Evolutionary conservation across 2,113 vertebrate species (phyloP).

Genomic region (Abramis brama): DNA sequence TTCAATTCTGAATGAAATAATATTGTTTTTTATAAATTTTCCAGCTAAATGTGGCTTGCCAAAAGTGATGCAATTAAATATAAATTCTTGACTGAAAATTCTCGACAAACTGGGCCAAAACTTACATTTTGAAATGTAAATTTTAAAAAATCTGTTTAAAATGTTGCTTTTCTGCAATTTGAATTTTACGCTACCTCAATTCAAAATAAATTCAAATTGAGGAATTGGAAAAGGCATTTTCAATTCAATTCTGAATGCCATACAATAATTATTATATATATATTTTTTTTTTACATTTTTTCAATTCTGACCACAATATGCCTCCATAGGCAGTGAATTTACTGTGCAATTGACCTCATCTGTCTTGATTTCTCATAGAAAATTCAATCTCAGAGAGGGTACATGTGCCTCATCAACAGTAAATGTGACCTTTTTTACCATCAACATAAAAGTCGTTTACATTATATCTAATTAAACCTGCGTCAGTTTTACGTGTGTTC

Average conservation of each 20-base stretch:
- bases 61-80: background rate
- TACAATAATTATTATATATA: too few relatives aligned
- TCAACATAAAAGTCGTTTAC: background rate
- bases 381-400: too few relatives aligned
- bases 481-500: background rate
- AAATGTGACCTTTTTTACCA: background rate
- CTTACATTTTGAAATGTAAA: background rate
- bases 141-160: background rate
- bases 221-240: background rate
- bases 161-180: background rate
- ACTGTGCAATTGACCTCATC: too few relatives aligned
- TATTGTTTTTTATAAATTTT: background rate
- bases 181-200: background rate
- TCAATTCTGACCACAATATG: background rate
- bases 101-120: background rate
- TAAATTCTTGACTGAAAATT: background rate
- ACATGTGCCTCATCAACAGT: background rate
- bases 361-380: too few relatives aligned
- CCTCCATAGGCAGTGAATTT: background rate
- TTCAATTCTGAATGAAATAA: too few relatives aligned
- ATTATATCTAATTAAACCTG: background rate
- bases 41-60: background rate
- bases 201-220: background rate
- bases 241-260: background rate
- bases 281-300: too few relatives aligned